Conservation (phyloP, 1,140 invertebrate genomes). For the Atta cephalotes region DNA sequence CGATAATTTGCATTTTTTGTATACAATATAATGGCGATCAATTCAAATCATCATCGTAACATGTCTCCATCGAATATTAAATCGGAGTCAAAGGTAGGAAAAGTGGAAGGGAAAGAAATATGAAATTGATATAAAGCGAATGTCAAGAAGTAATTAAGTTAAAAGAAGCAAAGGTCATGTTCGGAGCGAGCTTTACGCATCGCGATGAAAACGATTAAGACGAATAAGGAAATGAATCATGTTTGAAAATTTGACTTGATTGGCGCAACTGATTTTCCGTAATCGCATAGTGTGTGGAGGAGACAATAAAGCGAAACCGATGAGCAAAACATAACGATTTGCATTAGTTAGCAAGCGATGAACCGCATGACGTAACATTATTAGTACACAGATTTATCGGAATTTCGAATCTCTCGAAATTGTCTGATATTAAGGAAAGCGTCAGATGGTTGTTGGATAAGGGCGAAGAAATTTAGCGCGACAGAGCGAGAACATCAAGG, state of each 20-base stretch:
- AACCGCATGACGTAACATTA: conserved; percentile 29
- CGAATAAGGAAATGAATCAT: background rate
- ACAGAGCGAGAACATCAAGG: conserved; percentile 29
- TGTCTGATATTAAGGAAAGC: conserved; percentile 45
- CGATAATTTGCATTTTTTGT: background rate
- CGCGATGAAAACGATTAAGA: background rate
- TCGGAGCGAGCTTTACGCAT: background rate
- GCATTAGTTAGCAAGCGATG: conserved; percentile 6
- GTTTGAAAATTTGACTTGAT: conserved; percentile 2
- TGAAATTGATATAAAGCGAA: conserved; percentile 22
- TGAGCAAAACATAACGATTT: conserved; percentile 11
- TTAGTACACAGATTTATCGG: conserved; percentile 52
- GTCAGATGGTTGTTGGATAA: conserved; percentile 48
- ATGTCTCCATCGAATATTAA: background rate
- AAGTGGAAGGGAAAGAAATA: background rate
- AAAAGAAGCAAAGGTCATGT: background rate
- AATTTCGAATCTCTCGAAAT: conserved; percentile 56
- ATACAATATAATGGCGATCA: background rate
- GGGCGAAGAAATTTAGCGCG: conserved; percentile 10
- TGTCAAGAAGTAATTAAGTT: background rate
- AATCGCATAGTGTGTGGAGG: background rate
- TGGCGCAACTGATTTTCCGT: conserved; percentile 29
- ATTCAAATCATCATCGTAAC: conserved; percentile 9
- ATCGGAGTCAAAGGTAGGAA: background rate
- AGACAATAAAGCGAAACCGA: conserved; percentile 46